phyloP scores from a whole-genome alignment of 2,797 vertebrate species.

The Echeneis naucrates region DNA sequence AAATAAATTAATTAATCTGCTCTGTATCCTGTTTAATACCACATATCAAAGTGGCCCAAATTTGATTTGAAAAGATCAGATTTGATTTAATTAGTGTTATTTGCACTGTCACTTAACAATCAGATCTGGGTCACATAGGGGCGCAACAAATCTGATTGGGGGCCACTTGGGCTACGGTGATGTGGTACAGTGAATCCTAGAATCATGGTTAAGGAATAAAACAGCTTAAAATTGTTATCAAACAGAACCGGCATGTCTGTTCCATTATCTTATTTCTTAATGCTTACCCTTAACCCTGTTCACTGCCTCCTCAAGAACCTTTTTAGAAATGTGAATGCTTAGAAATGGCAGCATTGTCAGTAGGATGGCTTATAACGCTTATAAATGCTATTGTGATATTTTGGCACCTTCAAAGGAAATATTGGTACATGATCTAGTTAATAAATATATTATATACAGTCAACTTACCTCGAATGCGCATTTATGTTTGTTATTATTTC shows the following conservation, averaged over 20 bases:
- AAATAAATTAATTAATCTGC: too few relatives aligned
- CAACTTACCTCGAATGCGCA: neutral
- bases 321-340: slow-evolving; percentile 64
- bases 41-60: too few relatives aligned
- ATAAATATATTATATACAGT: slow-evolving; percentile 9
- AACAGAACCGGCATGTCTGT: slow-evolving; percentile 66
- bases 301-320: slow-evolving; percentile 68
- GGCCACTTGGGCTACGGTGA: too few relatives aligned
- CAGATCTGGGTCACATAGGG: too few relatives aligned
- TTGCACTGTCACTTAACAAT: too few relatives aligned
- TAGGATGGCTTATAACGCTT: too few relatives aligned
- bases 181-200: slow-evolving; percentile 43
- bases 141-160: too few relatives aligned
- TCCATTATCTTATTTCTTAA: slow-evolving; percentile 67
- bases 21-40: too few relatives aligned
- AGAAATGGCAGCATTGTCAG: slow-evolving; percentile 49
- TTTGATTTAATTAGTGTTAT: too few relatives aligned
- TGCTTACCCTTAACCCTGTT: slow-evolving; percentile 71
- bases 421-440: slow-evolving; percentile 45
- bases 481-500: too few relatives aligned
- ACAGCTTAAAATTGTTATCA: slow-evolving; percentile 59
- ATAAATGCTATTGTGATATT: too few relatives aligned
- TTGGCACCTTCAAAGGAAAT: slow-evolving; percentile 32
- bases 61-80: too few relatives aligned
- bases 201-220: slow-evolving; percentile 46